Evolutionary conservation across 2,888 invertebrate species (phyloP).

Genomic region (Drosophila buzzatii): DNA sequence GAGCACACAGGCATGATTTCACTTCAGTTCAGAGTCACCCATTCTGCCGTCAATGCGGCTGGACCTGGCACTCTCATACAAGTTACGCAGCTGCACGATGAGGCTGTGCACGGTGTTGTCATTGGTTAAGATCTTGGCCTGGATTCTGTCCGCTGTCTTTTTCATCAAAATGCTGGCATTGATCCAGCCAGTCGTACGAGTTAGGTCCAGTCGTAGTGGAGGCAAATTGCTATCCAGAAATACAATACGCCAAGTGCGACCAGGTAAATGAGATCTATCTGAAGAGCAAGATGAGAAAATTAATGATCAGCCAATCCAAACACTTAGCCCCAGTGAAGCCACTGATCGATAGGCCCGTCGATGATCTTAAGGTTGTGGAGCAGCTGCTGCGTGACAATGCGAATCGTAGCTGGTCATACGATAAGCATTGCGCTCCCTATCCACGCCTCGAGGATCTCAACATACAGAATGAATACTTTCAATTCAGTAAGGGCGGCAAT

Average conservation of each 20-base stretch:
- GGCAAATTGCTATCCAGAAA: not conserved
- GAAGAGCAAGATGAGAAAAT: not conserved
- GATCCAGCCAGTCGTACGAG: not conserved
- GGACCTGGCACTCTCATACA: not conserved
- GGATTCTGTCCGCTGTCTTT: constrained; percentile 13
- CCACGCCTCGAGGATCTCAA: constrained; percentile 40
- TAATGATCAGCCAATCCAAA: not conserved
- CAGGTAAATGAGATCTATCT: not conserved
- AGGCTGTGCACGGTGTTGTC: constrained; percentile 14
- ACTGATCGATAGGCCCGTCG: not conserved
- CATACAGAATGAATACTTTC: constrained; percentile 29
- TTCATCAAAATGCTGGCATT: not conserved
- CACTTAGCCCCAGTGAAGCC: not conserved
- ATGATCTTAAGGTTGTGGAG: constrained; percentile 26
- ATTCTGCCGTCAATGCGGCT: not conserved
- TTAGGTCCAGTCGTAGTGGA: too few relatives aligned
- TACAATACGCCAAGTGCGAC: not conserved
- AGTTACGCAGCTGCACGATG: constrained; percentile 13
- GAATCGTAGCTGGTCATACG: constrained; percentile 11
- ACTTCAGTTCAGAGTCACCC: not conserved
- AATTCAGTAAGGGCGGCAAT: constrained; percentile 17
- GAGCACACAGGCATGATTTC: not conserved
- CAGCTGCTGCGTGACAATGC: constrained; percentile 29
- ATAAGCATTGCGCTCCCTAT: constrained; percentile 43
- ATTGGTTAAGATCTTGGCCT: constrained; percentile 22